Base-by-base conservation (phyloP, 1,140 invertebrate genomes). In the Brachionus angularis region DNA sequence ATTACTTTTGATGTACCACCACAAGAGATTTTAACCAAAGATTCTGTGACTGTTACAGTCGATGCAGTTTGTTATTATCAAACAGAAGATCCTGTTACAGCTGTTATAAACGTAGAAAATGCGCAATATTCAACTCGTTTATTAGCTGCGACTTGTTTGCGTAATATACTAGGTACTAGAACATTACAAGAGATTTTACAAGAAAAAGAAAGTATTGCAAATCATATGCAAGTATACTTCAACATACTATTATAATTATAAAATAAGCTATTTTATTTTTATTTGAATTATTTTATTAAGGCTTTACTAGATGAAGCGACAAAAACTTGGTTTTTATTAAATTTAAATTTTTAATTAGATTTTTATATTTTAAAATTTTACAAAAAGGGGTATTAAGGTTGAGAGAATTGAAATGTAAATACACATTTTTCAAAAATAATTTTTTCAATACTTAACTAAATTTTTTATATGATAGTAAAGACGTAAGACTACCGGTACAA, bases 401-500 rank as follows among this genome's bases (percentile, higher is more conserved):
- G 62, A 67, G 33, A 5, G 62, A 67, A 36, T 67, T 33, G 62
- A 67, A 67, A 67, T 67, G 62, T 67, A 67, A 67, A 25, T 46
- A 25, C 5, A 52, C 16, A 5, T 5, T 18, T 18, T 29, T 29
- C 27, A 23, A 25, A 46, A 27, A 14, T 29, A 44, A 47, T 31
- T n/a, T 44, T 18, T 25, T 62, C 10, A n/a, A 23, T 39, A 16
- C 36, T 27, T 33, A 16, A 10, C 16, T 42, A 10, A 46, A 27
- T 10, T 14, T 23, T 39, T 71, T 36, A 8, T 21, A 14, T 29
- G 10, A n/a, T 36, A 71, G 67, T 23, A 73, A 71, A 33, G 77
- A 78, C 64, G 76, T 76, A 0, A 62, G 76, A 29, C 64, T 78
- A 2, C 77, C 77, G 8, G 71, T 75, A 23, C 76, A 77, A 72